Conservation (phyloP, 2,888 invertebrate species). For the Ypsolopha scabrella region DNA sequence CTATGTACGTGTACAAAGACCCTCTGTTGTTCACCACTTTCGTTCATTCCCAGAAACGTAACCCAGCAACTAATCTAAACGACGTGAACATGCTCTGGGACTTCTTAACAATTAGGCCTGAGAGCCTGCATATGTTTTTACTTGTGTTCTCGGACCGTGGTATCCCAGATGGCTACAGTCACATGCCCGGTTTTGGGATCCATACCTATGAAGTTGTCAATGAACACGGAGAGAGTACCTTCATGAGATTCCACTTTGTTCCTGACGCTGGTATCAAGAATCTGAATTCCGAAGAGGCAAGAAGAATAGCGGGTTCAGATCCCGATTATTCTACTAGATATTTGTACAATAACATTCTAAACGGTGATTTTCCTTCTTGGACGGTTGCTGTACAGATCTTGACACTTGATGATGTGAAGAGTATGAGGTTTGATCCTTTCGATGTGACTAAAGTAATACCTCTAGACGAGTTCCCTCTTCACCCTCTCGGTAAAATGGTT, state of each 20-base stretch:
- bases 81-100: constrained; percentile 95
- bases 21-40: constrained; percentile 89
- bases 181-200: constrained; percentile 94
- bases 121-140: constrained; percentile 83
- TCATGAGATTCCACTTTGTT: constrained; percentile 90
- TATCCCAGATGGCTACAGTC: constrained; percentile 88
- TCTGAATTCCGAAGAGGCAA: constrained; percentile 74
- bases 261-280: constrained; percentile 89
- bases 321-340: constrained; percentile 89
- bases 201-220: constrained; percentile 92
- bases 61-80: constrained; percentile 87
- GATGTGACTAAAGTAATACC: constrained; percentile 91
- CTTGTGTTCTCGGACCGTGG: constrained; percentile 90
- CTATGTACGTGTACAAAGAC: constrained; percentile 90
- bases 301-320: constrained; percentile 74
- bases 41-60: constrained; percentile 92
- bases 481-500: constrained; percentile 82
- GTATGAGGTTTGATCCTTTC: constrained; percentile 85
- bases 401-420: constrained; percentile 82
- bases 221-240: constrained; percentile 73
- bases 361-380: constrained; percentile 80
- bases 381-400: constrained; percentile 84
- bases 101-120: constrained; percentile 85
- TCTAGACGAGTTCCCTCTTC: constrained; percentile 77
- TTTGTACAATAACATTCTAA: constrained; percentile 85